phyloP scores from a whole-genome alignment of 2,113 vertebrate genomes.

The Baryphthengus martii region DNA sequence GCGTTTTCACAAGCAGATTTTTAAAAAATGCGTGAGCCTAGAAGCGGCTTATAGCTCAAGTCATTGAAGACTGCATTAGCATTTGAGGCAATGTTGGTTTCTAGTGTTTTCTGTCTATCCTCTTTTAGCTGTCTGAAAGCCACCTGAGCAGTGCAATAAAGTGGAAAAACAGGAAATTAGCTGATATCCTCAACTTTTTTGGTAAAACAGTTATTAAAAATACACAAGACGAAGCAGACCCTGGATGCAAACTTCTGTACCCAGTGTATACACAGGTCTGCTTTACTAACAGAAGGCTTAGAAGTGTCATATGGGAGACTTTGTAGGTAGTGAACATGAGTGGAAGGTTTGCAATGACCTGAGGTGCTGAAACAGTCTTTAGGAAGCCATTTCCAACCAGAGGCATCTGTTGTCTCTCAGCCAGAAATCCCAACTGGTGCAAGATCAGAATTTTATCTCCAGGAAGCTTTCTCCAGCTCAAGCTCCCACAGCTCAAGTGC shows the following conservation, averaged over 20 bases:
- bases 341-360: background rate
- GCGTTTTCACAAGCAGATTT: background rate
- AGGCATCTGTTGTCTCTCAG: background rate
- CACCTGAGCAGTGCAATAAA: background rate
- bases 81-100: background rate
- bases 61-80: background rate
- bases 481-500: background rate
- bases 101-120: background rate
- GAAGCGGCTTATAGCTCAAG: background rate
- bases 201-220: background rate
- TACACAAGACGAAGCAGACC: background rate
- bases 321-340: background rate
- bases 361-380: background rate
- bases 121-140: background rate
- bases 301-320: background rate
- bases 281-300: background rate
- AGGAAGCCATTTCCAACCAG: background rate
- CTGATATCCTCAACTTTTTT: background rate
- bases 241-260: background rate
- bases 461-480: background rate
- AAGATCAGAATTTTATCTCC: slow-evolving; percentile 18
- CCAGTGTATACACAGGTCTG: background rate
- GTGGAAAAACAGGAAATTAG: background rate
- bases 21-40: background rate
- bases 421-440: background rate